These are phyloP conservation scores for Spilarctia lutea DNA, from an alignment of 2,888 invertebrate species.

Conservation along the genomic window DNA sequence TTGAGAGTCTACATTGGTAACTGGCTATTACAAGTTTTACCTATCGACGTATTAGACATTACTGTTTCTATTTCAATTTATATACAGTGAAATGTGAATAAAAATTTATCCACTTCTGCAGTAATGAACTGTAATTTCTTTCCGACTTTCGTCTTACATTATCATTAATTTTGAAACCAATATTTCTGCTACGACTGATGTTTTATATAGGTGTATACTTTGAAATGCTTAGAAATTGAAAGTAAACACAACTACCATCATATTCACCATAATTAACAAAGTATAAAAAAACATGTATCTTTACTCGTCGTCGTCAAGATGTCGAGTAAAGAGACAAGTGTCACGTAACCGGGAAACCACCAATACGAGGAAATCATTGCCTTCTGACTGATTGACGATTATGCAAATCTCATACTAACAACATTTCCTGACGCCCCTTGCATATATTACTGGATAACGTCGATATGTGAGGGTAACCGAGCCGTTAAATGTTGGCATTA, in stretches of 20 bases:
- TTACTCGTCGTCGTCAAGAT: conserved; percentile 30
- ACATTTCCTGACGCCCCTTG: conserved; percentile 57
- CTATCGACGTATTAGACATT: no score
- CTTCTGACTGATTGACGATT: conserved; percentile 67
- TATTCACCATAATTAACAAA: conserved; percentile 8
- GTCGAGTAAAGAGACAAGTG: no score
- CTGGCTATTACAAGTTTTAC: no score
- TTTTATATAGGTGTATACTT: background rate
- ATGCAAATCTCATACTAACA: conserved; percentile 67
- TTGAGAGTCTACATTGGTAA: no score
- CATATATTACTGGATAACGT: conserved; percentile 58
- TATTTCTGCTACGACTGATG: background rate
- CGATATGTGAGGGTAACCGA: conserved; percentile 58
- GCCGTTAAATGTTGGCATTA: conserved; percentile 49
- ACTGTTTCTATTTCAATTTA: background rate
- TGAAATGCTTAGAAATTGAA: no score
- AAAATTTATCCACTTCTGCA: background rate
- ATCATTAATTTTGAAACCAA: background rate
- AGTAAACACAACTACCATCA: background rate
- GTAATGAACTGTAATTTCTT: background rate
- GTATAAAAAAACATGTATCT: conserved; percentile 5
- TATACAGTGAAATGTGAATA: background rate
- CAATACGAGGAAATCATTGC: conserved; percentile 54
- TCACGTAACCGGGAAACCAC: conserved; percentile 51
- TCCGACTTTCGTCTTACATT: background rate